A percentile compares a stretch with the other conserved stretches of the same genome.
Conservation (phyloP, 92 coral and sea anemone species). For the Blastomussa wellsi region DNA sequence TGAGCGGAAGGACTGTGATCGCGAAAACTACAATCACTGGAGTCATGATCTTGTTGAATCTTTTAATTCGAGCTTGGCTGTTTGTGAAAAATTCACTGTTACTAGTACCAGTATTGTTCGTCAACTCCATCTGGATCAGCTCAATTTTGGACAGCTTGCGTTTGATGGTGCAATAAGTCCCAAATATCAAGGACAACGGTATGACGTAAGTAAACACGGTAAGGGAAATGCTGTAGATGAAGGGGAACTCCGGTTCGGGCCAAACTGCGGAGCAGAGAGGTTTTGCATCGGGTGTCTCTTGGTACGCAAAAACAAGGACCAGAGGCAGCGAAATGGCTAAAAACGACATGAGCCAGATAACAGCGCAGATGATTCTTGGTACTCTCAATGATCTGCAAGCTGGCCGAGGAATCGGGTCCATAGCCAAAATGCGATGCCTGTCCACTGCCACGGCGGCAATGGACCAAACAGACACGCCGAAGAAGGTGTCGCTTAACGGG, state of each 20-base stretch:
- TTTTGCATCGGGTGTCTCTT: not conserved
- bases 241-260: conserved; percentile 38
- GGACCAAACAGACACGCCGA: conserved; percentile 74
- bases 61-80: conserved; percentile 21
- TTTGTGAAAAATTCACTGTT: not conserved
- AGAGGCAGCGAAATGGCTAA: conserved; percentile 54
- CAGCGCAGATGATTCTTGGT: conserved; percentile 24
- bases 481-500: conserved; percentile 58
- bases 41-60: conserved; percentile 45
- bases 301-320: conserved; percentile 47
- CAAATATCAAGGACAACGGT: conserved; percentile 53
- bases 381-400: not conserved
- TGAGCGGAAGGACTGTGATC: conserved; percentile 48
- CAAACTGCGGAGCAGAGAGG: conserved; percentile 44
- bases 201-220: conserved; percentile 54
- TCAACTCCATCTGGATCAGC: conserved; percentile 36
- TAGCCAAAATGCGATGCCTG: conserved; percentile 40
- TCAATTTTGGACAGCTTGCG: conserved; percentile 37
- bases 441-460: conserved; percentile 69
- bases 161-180: conserved; percentile 41
- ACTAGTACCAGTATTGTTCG: not conserved
- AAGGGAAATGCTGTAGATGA: conserved; percentile 46
- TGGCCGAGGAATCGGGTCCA: not conserved
- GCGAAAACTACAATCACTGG: conserved; percentile 59
- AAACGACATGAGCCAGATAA: conserved; percentile 60